These are phyloP conservation scores for Furcula furcula DNA, from an alignment of 2,888 invertebrate genomes.

Conservation along the genomic window DNA sequence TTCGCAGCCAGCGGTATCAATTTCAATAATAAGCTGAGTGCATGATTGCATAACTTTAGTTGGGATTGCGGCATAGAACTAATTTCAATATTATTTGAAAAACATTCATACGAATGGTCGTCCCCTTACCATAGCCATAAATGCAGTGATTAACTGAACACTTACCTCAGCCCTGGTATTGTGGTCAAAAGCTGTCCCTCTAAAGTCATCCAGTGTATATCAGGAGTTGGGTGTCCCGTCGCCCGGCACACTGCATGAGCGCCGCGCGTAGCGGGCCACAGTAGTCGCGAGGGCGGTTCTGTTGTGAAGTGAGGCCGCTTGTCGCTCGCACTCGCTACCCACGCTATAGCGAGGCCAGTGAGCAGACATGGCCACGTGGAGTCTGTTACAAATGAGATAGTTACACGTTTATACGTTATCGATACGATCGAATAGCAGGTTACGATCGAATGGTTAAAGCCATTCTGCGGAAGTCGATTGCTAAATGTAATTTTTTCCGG, in stretches of 20 bases:
- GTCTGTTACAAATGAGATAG: conserved; percentile 33
- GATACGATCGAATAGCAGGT: too few species aligned
- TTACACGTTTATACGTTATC: too few species aligned
- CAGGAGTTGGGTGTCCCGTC: conserved; percentile 64
- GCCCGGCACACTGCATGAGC: conserved; percentile 68
- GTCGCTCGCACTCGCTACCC: conserved; percentile 51
- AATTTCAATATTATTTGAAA: too few species aligned
- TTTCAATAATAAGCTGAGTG: too few species aligned
- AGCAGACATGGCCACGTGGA: conserved; percentile 40
- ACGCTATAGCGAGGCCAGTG: conserved; percentile 41
- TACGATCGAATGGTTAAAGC: too few species aligned
- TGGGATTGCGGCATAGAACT: too few species aligned
- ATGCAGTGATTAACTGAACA: neutral
- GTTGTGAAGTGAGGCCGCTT: conserved; percentile 67
- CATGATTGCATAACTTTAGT: too few species aligned
- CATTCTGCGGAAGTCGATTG: too few species aligned
- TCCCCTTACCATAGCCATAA: too few species aligned
- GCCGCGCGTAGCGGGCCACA: conserved; percentile 72
- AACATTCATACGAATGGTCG: too few species aligned
- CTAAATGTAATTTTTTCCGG: too few species aligned
- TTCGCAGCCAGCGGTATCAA: too few species aligned
- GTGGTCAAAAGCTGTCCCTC: conserved; percentile 73
- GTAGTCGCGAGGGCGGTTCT: conserved; percentile 66
- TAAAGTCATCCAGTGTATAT: conserved; percentile 70
- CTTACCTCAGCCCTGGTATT: conserved; percentile 70